Conservation (phyloP, 37 sponge, comb jelly and placozoan species). For the Aplysina aerophoba region DNA sequence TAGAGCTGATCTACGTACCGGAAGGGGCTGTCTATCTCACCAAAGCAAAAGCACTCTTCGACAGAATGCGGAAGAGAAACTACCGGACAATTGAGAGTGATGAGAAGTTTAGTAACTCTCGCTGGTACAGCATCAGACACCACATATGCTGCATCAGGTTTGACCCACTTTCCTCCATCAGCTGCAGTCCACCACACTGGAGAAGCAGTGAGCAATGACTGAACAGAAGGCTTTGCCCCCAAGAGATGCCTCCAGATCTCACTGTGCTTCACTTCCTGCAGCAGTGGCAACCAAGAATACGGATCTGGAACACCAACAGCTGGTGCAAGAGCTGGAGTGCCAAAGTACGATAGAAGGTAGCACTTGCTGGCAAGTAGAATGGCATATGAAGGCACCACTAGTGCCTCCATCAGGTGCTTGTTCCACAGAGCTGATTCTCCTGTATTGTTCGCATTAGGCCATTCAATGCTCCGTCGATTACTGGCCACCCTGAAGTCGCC, state of each 20-base stretch:
- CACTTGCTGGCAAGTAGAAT: conserved; percentile 48
- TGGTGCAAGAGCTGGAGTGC: neutral
- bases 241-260: conserved; percentile 39
- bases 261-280: conserved; percentile 29
- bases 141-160: conserved; percentile 34
- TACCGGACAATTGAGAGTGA: conserved; percentile 12
- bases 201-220: neutral
- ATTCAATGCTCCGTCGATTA: conserved; percentile 78
- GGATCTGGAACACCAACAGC: conserved; percentile 38
- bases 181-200: conserved; percentile 56
- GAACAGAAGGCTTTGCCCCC: conserved; percentile 5
- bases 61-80: conserved; percentile 40
- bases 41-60: neutral
- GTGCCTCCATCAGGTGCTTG: conserved; percentile 38
- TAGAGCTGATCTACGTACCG: neutral
- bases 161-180: conserved; percentile 57
- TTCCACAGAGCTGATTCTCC: conserved; percentile 78
- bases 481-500: conserved; percentile 81
- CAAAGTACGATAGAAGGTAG: conserved; percentile 25
- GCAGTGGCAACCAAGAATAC: conserved; percentile 58
- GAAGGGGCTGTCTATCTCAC: neutral
- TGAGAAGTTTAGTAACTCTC: conserved; percentile 21
- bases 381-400: conserved; percentile 54
- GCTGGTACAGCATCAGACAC: conserved; percentile 25
- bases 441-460: conserved; percentile 73